A percentile compares a stretch with the other conserved stretches of the same genome.
phyloP scores from a whole-genome alignment of 2,888 invertebrate species.

The Halocaridina rubra region DNA sequence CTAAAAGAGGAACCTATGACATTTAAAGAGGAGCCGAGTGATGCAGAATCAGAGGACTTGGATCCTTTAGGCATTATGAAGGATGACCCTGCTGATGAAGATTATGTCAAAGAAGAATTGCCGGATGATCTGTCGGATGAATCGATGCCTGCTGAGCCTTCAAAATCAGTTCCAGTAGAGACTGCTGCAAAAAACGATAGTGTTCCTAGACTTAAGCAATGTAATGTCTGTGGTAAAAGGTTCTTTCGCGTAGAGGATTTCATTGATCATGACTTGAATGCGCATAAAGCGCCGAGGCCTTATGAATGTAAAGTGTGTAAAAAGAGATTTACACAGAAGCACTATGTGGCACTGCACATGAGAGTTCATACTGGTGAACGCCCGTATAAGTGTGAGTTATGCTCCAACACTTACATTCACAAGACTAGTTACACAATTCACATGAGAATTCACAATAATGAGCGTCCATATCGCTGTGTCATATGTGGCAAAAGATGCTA shows the following conservation, averaged over 20 bases:
- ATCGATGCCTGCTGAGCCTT: constrained; percentile 12
- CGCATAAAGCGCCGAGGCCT: constrained; percentile 55
- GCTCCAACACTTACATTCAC: constrained; percentile 55
- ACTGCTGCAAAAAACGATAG: constrained; percentile 38
- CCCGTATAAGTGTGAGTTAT: constrained; percentile 58
- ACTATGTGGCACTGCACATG: constrained; percentile 63
- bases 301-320: constrained; percentile 57
- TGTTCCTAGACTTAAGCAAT: too few relatives aligned
- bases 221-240: constrained; percentile 50
- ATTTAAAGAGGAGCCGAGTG: neutral
- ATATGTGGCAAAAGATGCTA: constrained; percentile 62
- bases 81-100: constrained; percentile 5
- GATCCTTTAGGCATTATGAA: neutral
- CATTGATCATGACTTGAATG: constrained; percentile 36
- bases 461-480: constrained; percentile 55
- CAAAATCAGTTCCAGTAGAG: neutral
- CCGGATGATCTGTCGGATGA: neutral
- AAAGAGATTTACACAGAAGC: constrained; percentile 61
- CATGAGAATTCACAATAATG: constrained; percentile 63
- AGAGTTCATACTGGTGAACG: constrained; percentile 60
- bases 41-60: neutral
- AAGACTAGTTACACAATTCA: constrained; percentile 62
- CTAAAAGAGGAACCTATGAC: neutral
- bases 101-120: neutral
- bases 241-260: constrained; percentile 44